Percentiles rank a stretch among this genome's conserved stretches.
phyloP scores from a whole-genome alignment of 2,888 invertebrate genomes.

The Julus scandinavius region DNA sequence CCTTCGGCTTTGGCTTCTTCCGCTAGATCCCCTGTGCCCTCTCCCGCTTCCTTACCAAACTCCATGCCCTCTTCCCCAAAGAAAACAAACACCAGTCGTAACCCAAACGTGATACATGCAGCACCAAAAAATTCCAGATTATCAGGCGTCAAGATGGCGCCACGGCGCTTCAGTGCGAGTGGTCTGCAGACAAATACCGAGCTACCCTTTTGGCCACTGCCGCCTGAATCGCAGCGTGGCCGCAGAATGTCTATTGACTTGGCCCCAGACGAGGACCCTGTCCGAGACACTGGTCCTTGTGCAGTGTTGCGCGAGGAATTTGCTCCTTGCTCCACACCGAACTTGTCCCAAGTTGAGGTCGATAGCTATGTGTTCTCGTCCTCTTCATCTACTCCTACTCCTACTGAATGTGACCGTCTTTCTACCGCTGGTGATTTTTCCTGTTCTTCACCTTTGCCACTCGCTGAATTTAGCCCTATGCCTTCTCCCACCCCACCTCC shows the following conservation, averaged over 20 bases:
- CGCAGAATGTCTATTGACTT: conserved; percentile 13
- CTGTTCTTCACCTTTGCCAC: conserved; percentile 47
- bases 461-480: neutral
- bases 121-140: neutral
- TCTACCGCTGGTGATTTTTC: conserved; percentile 46
- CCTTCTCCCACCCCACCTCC: neutral
- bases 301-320: neutral
- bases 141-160: neutral
- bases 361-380: conserved; percentile 54
- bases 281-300: neutral
- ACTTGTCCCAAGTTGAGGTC: neutral
- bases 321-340: neutral
- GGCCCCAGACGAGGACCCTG: conserved; percentile 11
- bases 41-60: conserved; percentile 55
- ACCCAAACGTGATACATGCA: neutral
- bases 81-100: neutral
- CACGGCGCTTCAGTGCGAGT: neutral
- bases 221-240: neutral
- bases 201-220: neutral
- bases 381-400: conserved; percentile 53
- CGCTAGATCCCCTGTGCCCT: conserved; percentile 31
- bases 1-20: conserved; percentile 57
- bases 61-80: conserved; percentile 55
- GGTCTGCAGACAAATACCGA: neutral
- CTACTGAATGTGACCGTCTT: conserved; percentile 49